Percentiles rank a stretch among this genome's conserved stretches.
phyloP scores from a whole-genome alignment of 1,140 invertebrate genomes.

The Drosophila micromelanica region DNA sequence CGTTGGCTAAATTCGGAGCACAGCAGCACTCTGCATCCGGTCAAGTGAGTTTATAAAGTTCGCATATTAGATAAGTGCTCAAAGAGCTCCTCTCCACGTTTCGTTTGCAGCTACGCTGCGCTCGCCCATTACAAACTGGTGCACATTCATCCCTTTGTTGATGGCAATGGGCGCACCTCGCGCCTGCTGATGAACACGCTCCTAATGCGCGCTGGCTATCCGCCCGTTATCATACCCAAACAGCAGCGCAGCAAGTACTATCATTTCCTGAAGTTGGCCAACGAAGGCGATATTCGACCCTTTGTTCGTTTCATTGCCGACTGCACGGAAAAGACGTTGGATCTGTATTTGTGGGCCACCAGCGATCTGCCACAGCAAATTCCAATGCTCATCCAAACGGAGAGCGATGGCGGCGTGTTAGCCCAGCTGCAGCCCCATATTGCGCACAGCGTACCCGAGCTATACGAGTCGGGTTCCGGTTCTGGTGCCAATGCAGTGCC shows the following conservation, averaged over 20 bases:
- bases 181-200: constrained; percentile 98
- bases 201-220: constrained; percentile 98
- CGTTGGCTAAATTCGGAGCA: constrained; percentile 96
- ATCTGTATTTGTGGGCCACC: constrained; percentile 95
- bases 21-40: constrained; percentile 92
- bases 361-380: constrained; percentile 86
- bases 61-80: background rate
- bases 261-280: constrained; percentile 94
- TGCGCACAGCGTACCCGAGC: constrained; percentile 35
- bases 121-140: constrained; percentile 98
- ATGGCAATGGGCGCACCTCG: constrained; percentile 98
- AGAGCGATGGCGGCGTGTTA: constrained; percentile 64
- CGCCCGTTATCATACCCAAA: constrained; percentile 97
- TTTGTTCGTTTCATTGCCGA: constrained; percentile 98
- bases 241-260: constrained; percentile 95
- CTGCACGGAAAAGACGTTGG: constrained; percentile 96
- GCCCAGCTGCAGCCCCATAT: constrained; percentile 52
- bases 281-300: constrained; percentile 95
- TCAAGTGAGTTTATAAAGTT: constrained; percentile 87
- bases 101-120: constrained; percentile 88
- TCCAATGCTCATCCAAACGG: constrained; percentile 85
- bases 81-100: background rate
- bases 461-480: constrained; percentile 38
- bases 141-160: constrained; percentile 96
- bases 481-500: constrained; percentile 21